Evolutionary conservation across 2,888 invertebrate genomes (phyloP).

Genomic region (Tyria jacobaeae): DNA sequence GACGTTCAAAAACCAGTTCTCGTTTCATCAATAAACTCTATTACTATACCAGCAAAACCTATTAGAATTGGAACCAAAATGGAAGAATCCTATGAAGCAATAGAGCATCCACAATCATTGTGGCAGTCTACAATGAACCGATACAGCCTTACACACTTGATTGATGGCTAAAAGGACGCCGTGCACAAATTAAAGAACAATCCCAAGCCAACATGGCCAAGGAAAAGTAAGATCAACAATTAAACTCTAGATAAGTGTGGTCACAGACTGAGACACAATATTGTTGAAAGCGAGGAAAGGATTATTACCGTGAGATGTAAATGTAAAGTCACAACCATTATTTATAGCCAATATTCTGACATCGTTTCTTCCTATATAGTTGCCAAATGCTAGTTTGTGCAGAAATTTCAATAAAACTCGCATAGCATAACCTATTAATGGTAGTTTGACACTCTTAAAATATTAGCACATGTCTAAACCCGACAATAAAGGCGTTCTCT

Average conservation of each 20-base stretch:
- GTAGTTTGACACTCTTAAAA: not conserved
- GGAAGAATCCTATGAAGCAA: constrained; percentile 45
- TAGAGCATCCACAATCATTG: constrained; percentile 41
- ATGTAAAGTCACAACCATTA: not conserved
- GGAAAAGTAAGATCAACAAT: constrained; percentile 64
- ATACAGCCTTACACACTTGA: constrained; percentile 70
- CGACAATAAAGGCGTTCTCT: constrained; percentile 5
- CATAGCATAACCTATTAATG: not conserved
- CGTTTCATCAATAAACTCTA: constrained; percentile 40
- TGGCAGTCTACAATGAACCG: constrained; percentile 46
- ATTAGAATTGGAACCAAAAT: constrained; percentile 48
- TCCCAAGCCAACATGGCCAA: constrained; percentile 52
- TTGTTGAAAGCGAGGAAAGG: constrained; percentile 13
- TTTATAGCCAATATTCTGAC: not conserved
- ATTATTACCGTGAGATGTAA: constrained; percentile 1
- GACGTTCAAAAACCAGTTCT: constrained; percentile 39
- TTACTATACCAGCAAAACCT: constrained; percentile 34
- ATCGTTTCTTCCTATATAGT: not conserved
- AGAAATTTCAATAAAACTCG: constrained; percentile 7
- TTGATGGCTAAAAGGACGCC: constrained; percentile 79
- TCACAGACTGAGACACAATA: constrained; percentile 28
- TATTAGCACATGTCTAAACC: not conserved
- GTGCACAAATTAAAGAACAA: constrained; percentile 75
- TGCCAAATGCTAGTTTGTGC: not conserved
- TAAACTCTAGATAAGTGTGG: constrained; percentile 57